These are phyloP conservation scores for Embiotoca jacksoni DNA, from an alignment of 2,113 vertebrate species.

Conservation along the genomic window DNA sequence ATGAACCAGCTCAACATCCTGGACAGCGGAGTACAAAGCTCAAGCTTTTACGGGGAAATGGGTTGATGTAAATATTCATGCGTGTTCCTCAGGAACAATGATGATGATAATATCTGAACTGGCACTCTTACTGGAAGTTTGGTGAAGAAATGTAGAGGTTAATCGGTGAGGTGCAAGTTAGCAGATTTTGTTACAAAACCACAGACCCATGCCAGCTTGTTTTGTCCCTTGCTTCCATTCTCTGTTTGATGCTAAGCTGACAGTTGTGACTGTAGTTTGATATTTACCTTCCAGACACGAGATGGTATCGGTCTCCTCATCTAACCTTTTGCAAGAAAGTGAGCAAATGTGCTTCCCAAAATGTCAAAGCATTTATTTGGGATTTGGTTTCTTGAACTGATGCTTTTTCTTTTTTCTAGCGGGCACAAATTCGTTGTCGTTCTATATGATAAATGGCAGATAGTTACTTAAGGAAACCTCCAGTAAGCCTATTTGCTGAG, in stretches of 20 bases:
- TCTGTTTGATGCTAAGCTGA: no score
- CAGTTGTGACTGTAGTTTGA: no score
- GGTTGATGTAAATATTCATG: not conserved
- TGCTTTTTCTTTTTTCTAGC: not conserved
- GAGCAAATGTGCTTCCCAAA: no score
- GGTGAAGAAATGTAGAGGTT: no score
- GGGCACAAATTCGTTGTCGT: not conserved
- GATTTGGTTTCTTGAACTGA: not conserved
- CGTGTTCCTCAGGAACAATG: not conserved
- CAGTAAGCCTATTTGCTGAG: not conserved
- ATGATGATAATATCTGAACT: not conserved
- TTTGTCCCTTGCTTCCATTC: no score
- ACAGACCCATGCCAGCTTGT: no score
- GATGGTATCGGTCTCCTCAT: no score
- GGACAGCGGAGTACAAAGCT: not conserved
- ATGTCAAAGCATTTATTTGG: not conserved
- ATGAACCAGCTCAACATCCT: slow-evolving; percentile 23
- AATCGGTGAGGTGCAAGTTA: no score
- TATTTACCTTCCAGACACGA: no score
- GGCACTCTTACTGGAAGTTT: not conserved
- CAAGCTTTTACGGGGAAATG: not conserved
- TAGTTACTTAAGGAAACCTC: not conserved
- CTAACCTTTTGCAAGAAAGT: no score
- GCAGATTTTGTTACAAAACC: no score
- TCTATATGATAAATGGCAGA: not conserved